These are phyloP conservation scores for Amphiprion ocellaris DNA, from an alignment of 2,113 vertebrate species.

Conservation along the genomic window DNA sequence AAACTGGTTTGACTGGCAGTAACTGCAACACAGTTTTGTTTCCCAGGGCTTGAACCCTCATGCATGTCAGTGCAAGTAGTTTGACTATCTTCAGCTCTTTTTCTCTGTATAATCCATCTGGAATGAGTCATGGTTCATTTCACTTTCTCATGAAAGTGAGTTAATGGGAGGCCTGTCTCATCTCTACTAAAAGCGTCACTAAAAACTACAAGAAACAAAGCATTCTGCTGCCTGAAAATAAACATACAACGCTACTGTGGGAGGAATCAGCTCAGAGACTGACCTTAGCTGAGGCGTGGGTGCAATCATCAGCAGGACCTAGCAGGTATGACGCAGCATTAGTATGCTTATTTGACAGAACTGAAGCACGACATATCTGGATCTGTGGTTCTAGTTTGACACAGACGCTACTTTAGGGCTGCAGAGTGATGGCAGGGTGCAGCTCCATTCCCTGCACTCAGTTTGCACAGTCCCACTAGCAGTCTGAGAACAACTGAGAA, in stretches of 20 bases:
- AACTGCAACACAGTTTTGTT: slow-evolving; percentile 26
- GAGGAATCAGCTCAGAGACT: not conserved
- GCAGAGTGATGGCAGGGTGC: slow-evolving; percentile 44
- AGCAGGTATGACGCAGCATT: slow-evolving; percentile 44
- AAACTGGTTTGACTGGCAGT: slow-evolving; percentile 52
- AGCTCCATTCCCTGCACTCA: slow-evolving; percentile 65
- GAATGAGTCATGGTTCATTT: slow-evolving; percentile 51
- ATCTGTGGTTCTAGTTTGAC: slow-evolving; percentile 40
- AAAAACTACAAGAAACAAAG: slow-evolving; percentile 3
- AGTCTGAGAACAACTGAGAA: slow-evolving; percentile 58
- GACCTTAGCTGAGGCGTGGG: slow-evolving; percentile 31
- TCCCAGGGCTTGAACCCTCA: slow-evolving; percentile 34
- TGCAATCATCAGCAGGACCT: slow-evolving; percentile 41
- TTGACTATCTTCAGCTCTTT: slow-evolving; percentile 16
- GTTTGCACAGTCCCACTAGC: slow-evolving; percentile 70
- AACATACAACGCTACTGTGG: slow-evolving; percentile 4
- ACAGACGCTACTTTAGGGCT: slow-evolving; percentile 11
- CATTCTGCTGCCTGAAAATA: slow-evolving; percentile 18
- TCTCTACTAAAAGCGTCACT: not conserved
- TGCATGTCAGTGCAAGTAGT: slow-evolving; percentile 63
- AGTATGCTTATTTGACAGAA: slow-evolving; percentile 44
- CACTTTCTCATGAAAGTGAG: slow-evolving; percentile 25
- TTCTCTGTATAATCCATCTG: slow-evolving; percentile 23
- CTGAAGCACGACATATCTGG: slow-evolving; percentile 25
- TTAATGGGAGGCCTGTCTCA: slow-evolving; percentile 20